Percentiles rank a stretch among this genome's conserved stretches.
These are phyloP conservation scores for Agapostemon virescens DNA, from an alignment of 2,888 invertebrate genomes.

Conservation along the genomic window DNA sequence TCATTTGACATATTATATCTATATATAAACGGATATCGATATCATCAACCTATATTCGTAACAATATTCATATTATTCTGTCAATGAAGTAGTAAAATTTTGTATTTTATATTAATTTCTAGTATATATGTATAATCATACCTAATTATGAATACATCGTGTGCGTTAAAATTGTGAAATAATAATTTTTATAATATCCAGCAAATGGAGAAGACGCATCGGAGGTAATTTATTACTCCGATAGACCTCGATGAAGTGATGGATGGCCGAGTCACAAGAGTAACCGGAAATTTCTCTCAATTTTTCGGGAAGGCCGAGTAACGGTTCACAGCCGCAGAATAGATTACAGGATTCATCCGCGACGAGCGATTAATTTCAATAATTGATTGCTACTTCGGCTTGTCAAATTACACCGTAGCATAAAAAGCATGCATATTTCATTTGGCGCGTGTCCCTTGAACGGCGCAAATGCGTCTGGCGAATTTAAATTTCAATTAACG, in stretches of 20 bases:
- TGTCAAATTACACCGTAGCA: conserved; percentile 38
- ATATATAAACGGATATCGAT: no score
- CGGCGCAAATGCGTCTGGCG: conserved; percentile 21
- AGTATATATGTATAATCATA: background rate
- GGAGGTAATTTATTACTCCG: background rate
- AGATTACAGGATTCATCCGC: conserved; percentile 14
- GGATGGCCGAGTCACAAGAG: background rate
- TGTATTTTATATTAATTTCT: no score
- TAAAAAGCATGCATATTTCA: conserved; percentile 49
- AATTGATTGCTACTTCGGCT: conserved; percentile 47
- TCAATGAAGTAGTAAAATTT: no score
- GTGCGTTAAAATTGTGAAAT: background rate
- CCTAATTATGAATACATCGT: background rate
- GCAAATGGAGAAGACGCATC: background rate
- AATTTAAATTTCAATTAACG: conserved; percentile 57
- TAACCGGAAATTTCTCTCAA: background rate
- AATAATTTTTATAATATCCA: background rate
- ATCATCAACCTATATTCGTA: no score
- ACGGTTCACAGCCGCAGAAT: background rate
- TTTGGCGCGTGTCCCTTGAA: conserved; percentile 15
- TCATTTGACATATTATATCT: no score
- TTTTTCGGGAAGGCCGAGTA: conserved; percentile 1
- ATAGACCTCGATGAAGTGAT: background rate
- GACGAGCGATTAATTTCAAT: conserved; percentile 36
- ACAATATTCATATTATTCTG: no score